Evolutionary conservation across 2,113 vertebrate genomes (phyloP).

Genomic region (Myrmecophaga tridactyla): DNA sequence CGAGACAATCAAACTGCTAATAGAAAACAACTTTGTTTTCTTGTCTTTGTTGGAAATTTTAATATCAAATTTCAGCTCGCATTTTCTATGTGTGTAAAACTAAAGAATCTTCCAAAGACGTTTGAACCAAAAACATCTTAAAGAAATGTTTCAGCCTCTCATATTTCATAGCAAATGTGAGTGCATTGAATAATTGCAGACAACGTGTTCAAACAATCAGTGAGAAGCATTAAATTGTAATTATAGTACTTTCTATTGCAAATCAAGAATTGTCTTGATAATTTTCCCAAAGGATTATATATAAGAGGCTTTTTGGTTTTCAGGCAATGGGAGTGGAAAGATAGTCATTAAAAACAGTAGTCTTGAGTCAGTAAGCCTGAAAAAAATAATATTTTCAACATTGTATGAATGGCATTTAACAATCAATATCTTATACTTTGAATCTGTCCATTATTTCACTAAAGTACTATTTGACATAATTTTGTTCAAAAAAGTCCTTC

Average conservation of each 20-base stretch:
- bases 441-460: background rate
- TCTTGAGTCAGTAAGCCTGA: conserved; percentile 66
- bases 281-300: conserved; percentile 75
- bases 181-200: background rate
- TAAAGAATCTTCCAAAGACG: background rate
- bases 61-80: background rate
- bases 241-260: conserved; percentile 76
- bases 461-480: background rate
- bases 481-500: conserved; percentile 29
- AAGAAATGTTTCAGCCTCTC: conserved; percentile 48
- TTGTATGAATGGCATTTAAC: background rate
- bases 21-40: background rate
- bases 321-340: conserved; percentile 62
- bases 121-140: background rate
- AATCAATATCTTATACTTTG: background rate
- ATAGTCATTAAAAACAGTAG: conserved; percentile 75
- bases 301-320: conserved; percentile 53
- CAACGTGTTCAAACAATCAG: conserved; percentile 67
- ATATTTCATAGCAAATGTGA: conserved; percentile 32
- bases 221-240: conserved; percentile 74
- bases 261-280: conserved; percentile 50
- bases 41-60: background rate
- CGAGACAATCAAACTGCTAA: background rate
- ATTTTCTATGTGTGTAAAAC: background rate
- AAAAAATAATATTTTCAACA: background rate